Conservation (phyloP, 1,140 invertebrate species). For the Helicoverpa armigera region DNA sequence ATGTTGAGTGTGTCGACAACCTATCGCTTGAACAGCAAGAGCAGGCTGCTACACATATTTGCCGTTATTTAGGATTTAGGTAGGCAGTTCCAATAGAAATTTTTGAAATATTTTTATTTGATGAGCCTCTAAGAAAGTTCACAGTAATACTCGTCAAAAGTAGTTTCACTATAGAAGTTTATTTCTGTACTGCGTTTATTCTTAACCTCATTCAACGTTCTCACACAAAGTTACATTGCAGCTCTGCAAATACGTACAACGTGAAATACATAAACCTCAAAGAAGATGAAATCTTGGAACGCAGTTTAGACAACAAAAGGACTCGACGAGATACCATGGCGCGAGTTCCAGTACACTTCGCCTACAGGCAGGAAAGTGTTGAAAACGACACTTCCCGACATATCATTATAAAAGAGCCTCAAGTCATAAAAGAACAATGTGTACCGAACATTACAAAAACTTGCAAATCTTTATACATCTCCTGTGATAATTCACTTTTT, state of each 20-base stretch:
- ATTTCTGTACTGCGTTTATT: background rate
- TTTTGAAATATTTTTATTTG: background rate
- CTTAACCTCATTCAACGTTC: conserved; percentile 9
- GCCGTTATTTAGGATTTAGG: conserved; percentile 89
- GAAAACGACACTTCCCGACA: conserved; percentile 58
- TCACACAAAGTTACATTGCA: conserved; percentile 59
- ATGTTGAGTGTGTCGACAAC: conserved; percentile 87
- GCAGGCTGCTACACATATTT: conserved; percentile 84
- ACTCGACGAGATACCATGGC: conserved; percentile 61
- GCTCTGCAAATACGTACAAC: conserved; percentile 74
- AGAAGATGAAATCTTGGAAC: conserved; percentile 59
- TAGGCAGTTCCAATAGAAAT: conserved; percentile 57
- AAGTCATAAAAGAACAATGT: conserved; percentile 77
- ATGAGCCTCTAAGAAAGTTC: background rate
- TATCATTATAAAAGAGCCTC: conserved; percentile 67
- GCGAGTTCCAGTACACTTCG: conserved; percentile 66
- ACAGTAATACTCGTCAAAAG: background rate
- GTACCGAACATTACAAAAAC: conserved; percentile 80
- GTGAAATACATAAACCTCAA: conserved; percentile 79
- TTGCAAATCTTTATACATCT: conserved; percentile 78
- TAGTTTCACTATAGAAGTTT: too few species aligned
- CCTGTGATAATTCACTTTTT: conserved; percentile 72
- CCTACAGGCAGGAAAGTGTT: conserved; percentile 59
- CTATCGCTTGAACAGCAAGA: conserved; percentile 72
- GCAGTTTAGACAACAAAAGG: conserved; percentile 55